Evolutionary conservation across 2,113 vertebrate species (phyloP).

Genomic region (Lynx canadensis): DNA sequence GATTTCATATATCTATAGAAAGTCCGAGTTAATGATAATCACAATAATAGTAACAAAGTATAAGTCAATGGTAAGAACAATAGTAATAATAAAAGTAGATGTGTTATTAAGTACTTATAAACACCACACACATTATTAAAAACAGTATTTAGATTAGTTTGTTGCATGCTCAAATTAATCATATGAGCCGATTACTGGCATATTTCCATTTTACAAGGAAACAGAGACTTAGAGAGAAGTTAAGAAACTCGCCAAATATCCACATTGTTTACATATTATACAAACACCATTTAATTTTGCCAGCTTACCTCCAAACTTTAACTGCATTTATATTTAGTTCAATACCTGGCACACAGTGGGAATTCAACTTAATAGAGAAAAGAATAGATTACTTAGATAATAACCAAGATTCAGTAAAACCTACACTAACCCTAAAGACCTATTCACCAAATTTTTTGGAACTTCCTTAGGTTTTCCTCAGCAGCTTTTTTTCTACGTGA

Average conservation of each 20-base stretch:
- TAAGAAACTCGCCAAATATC: neutral
- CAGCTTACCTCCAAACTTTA: neutral
- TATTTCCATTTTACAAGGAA: neutral
- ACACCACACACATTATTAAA: neutral
- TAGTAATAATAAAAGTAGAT: neutral
- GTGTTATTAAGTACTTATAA: conserved; percentile 21
- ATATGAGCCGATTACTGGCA: neutral
- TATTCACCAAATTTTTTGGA: neutral
- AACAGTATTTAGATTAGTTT: neutral
- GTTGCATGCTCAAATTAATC: neutral
- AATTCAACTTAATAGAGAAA: neutral
- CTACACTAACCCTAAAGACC: neutral
- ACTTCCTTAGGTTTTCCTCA: neutral
- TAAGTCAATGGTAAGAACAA: neutral
- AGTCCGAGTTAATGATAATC: neutral
- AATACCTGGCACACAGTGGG: neutral
- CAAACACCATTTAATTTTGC: neutral
- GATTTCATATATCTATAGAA: neutral
- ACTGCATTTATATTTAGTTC: neutral
- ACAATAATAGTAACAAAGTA: neutral
- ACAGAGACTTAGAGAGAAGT: neutral
- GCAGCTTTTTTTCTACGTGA: neutral
- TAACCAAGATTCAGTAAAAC: neutral
- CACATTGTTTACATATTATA: neutral
- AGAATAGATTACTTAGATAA: neutral